Base-by-base conservation (phyloP, 2,888 invertebrate genomes). In the Xanthia icteritia region DNA sequence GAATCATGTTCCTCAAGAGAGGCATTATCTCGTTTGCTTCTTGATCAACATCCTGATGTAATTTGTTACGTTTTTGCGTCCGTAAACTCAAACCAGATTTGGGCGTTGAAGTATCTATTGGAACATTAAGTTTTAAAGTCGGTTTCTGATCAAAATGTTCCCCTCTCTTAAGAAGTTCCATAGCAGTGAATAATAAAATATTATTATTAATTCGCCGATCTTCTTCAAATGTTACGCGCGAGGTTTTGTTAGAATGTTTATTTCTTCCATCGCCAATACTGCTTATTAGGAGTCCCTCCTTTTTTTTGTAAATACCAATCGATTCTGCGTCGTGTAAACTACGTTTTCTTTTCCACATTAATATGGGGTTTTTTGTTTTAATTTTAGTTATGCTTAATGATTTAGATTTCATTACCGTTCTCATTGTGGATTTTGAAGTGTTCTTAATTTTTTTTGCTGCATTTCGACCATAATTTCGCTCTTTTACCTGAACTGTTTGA, bases 361-460 rank as follows among this genome's bases (percentile, higher is more conserved):
- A 63, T n/a, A 68, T 86, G 9, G 56, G 65, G 36, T 23, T 3
- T 36, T 54, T 84, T 36, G 61, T 20, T 66, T 72, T 83, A n/a
- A 68, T 27, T 72, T 54, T 73, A 39, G 79, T 84, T 48, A 69
- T 79, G 39, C 87, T 83, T 72, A 86, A 54, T 56, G 83, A 83
- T 54, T 86, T 83, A 36, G 83, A 83, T 64, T 83, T 86, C 2
- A 63, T 66, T 69, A 27, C 54, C 20, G 51, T 39, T 69, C 36
- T 74, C 13, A 54, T 66, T 39, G 80, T 70, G 13, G 80, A 69
- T 70, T 36, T 65, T 9, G 87, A 86, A 54, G 42, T 13, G 4
- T 73, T 45, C 23, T 31, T 72, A 0, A 20, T 42, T 51, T 69
- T 72, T 27, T 27, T 72, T 27, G 20, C 60, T 36, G 36, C 39